These are phyloP conservation scores for Drepana falcataria DNA, from an alignment of 2,888 invertebrate genomes.

Conservation along the genomic window DNA sequence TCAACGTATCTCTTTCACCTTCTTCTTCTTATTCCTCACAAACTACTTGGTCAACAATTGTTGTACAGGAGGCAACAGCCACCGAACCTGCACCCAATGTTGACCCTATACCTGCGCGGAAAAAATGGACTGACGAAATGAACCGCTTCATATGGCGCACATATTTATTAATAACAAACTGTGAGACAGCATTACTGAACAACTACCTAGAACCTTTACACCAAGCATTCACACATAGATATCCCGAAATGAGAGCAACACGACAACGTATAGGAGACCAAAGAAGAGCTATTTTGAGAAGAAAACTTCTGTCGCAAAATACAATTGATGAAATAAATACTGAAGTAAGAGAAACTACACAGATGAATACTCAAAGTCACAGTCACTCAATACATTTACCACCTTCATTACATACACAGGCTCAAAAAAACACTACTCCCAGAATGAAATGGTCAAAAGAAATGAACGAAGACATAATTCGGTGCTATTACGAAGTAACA, in stretches of 20 bases:
- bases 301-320: background rate
- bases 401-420: no score
- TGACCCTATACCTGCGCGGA: slow-evolving; percentile 2
- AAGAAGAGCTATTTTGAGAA: slow-evolving; percentile 1
- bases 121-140: slow-evolving; percentile 4
- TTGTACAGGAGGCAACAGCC: slow-evolving; percentile 5
- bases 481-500: slow-evolving; percentile 1
- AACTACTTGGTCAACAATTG: slow-evolving; percentile 3
- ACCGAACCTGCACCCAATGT: slow-evolving; percentile 4
- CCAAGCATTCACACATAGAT: background rate
- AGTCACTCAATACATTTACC: no score
- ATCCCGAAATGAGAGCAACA: slow-evolving; percentile 1
- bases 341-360: no score
- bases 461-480: slow-evolving; percentile 3
- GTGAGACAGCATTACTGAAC: background rate
- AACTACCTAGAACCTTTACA: background rate
- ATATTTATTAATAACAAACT: slow-evolving; percentile 2
- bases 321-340: no score
- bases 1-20: no score
- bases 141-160: slow-evolving; percentile 6
- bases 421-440: background rate
- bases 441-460: slow-evolving; percentile 4
- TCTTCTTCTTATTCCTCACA: no score
- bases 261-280: slow-evolving; percentile 3
- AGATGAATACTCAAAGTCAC: no score